Evolutionary conservation across 2,113 vertebrate genomes (phyloP).

Genomic region (Athene cunicularia): DNA sequence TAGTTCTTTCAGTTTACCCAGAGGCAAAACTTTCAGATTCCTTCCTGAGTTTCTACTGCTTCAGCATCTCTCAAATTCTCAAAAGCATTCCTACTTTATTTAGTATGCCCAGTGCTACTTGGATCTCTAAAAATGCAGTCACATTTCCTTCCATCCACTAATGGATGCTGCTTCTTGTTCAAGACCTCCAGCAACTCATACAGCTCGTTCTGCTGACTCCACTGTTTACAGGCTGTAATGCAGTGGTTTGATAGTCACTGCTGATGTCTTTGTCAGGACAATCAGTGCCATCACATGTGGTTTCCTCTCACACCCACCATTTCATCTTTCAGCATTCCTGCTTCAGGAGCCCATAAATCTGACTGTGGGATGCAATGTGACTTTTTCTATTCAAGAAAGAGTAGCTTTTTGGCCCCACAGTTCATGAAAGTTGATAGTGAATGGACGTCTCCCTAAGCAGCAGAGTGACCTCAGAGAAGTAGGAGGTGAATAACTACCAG

Average conservation of each 20-base stretch:
- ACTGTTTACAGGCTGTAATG: neutral
- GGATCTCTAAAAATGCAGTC: neutral
- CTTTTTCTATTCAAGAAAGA: neutral
- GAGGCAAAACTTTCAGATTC: neutral
- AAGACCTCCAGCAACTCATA: neutral
- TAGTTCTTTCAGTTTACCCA: neutral
- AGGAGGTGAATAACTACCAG: neutral
- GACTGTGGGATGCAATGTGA: no score
- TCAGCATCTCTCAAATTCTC: conserved; percentile 3
- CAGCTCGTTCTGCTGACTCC: neutral
- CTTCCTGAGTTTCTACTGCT: neutral
- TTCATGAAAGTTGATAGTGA: neutral
- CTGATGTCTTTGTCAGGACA: neutral
- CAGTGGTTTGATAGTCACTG: neutral
- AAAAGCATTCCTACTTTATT: neutral
- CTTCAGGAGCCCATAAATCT: neutral
- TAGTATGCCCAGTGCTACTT: neutral
- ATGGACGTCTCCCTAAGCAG: neutral
- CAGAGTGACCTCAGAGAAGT: neutral
- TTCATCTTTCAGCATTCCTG: neutral
- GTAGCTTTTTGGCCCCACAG: neutral
- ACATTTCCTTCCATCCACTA: neutral
- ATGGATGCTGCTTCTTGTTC: neutral
- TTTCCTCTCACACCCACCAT: neutral
- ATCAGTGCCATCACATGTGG: neutral